These are phyloP conservation scores for Australoheros scitulus DNA, from an alignment of 2,113 vertebrate genomes.

Conservation along the genomic window DNA sequence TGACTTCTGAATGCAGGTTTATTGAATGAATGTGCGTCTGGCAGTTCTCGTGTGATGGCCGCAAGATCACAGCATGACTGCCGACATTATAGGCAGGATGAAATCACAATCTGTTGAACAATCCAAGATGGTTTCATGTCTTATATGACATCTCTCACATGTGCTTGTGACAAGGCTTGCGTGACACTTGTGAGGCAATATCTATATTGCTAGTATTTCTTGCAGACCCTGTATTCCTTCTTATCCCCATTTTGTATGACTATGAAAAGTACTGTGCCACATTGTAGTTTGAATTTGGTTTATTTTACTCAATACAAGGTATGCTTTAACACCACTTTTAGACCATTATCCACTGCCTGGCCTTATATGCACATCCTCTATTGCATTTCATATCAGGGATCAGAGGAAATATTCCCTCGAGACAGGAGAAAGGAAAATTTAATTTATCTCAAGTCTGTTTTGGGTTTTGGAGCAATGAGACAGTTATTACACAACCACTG, in stretches of 20 bases:
- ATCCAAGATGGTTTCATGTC: constrained; percentile 1
- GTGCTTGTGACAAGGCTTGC: constrained; percentile 16
- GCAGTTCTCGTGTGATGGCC: constrained; percentile 9
- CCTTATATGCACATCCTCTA: not conserved
- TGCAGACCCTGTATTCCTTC: constrained; percentile 40
- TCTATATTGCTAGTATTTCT: constrained; percentile 28
- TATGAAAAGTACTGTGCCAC: constrained; percentile 1
- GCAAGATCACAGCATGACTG: not conserved
- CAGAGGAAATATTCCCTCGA: too few relatives aligned
- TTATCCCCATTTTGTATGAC: not conserved
- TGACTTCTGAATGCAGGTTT: constrained; percentile 21
- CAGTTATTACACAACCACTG: constrained; percentile 18
- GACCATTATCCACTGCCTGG: not conserved
- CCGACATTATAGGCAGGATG: constrained; percentile 24
- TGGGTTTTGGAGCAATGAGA: constrained; percentile 12
- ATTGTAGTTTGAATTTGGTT: not conserved
- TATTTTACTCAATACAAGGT: not conserved
- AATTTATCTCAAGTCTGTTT: not conserved
- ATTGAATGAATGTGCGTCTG: constrained; percentile 4
- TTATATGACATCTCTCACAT: constrained; percentile 12
- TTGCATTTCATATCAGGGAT: not conserved
- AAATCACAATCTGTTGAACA: constrained; percentile 16
- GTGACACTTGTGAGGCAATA: constrained; percentile 16
- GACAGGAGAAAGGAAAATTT: not conserved
- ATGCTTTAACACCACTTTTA: constrained; percentile 40